A percentile compares a stretch with the other conserved stretches of the same genome.
These are phyloP conservation scores for Palythoa grandiflora DNA, from an alignment of 92 coral and sea anemone species.

Conservation along the genomic window DNA sequence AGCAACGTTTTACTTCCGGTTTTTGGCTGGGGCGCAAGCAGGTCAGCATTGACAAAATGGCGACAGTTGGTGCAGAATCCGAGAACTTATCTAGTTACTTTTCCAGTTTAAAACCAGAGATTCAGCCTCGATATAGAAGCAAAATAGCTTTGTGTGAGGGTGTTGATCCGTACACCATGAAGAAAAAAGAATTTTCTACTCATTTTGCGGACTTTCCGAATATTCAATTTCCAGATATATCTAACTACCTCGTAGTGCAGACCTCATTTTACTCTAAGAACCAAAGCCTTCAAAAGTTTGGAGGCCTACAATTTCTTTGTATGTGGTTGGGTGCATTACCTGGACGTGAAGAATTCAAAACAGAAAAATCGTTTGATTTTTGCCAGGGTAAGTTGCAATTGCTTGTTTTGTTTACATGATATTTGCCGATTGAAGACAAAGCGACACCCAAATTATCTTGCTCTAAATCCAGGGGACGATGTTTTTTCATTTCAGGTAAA, in stretches of 20 bases:
- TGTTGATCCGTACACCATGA: conserved; percentile 51
- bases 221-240: conserved; percentile 44
- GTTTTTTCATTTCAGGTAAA: not conserved
- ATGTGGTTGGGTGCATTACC: conserved; percentile 52
- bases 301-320: conserved; percentile 57
- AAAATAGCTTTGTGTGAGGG: conserved; percentile 26
- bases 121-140: conserved; percentile 34
- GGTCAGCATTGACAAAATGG: not conserved
- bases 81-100: conserved; percentile 5
- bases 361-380: conserved; percentile 3
- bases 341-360: conserved; percentile 33
- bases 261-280: conserved; percentile 46
- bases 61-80: not conserved
- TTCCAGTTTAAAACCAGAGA: conserved; percentile 5
- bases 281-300: conserved; percentile 55
- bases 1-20: not conserved
- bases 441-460: not conserved
- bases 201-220: conserved; percentile 27
- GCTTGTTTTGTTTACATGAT: not conserved
- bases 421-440: too few relatives aligned
- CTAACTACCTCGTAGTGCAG: conserved; percentile 46
- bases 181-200: conserved; percentile 38
- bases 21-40: not conserved
- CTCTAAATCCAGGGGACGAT: not conserved
- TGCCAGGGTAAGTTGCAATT: not conserved